Evolutionary conservation across 2,888 invertebrate species (phyloP).

Genomic region (Platyscelio sp.): DNA sequence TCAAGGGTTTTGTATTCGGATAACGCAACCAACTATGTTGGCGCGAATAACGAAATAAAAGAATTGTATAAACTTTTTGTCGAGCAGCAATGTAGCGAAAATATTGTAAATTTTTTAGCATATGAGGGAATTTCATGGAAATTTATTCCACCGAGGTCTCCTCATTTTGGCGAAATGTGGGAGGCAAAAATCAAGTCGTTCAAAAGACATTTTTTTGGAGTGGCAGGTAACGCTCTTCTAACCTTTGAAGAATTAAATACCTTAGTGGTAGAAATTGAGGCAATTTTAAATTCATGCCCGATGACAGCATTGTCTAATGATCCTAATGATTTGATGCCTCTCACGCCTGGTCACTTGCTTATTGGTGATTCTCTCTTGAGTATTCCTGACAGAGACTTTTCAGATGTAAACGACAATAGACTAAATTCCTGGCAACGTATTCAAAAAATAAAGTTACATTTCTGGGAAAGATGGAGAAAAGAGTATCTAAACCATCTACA

Average conservation of each 20-base stretch:
- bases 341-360: conserved; percentile 64
- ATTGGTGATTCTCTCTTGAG: conserved; percentile 53
- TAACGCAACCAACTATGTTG: conserved; percentile 79
- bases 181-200: not conserved
- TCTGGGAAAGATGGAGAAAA: conserved; percentile 57
- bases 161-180: not conserved
- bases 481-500: conserved; percentile 62
- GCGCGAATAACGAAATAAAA: conserved; percentile 74
- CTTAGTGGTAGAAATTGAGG: conserved; percentile 52
- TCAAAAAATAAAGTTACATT: conserved; percentile 48
- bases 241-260: conserved; percentile 72
- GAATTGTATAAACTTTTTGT: conserved; percentile 32
- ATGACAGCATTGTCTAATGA: conserved; percentile 55
- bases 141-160: not conserved
- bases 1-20: conserved; percentile 75
- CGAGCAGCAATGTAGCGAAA: not conserved
- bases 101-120: not conserved
- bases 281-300: conserved; percentile 42
- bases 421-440: conserved; percentile 56
- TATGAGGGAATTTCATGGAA: conserved; percentile 11
- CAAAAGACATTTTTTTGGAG: not conserved
- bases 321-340: conserved; percentile 47
- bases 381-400: conserved; percentile 39
- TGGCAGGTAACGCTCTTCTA: not conserved
- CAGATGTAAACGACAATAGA: conserved; percentile 40